Evolutionary conservation across 2,113 vertebrate species (phyloP).

Genomic region (Empidonax alnorum): DNA sequence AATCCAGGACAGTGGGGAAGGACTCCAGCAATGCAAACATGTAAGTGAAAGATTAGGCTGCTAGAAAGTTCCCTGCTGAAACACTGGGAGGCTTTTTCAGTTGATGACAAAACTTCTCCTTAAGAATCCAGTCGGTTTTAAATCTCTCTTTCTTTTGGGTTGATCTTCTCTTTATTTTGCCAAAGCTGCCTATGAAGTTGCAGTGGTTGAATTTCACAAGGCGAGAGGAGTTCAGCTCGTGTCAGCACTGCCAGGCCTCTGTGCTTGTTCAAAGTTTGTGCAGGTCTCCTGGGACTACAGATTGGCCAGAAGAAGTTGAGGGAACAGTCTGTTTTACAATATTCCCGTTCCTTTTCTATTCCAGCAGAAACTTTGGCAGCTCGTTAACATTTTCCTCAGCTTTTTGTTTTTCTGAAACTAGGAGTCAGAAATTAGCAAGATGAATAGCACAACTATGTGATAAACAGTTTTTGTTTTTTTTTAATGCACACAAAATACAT

Average conservation of each 20-base stretch:
- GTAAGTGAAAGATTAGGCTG: neutral
- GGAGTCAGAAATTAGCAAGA: neutral
- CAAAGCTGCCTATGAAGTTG: neutral
- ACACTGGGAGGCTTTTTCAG: neutral
- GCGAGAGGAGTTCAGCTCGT: neutral
- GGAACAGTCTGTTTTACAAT: neutral
- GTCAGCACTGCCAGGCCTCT: conserved; percentile 26
- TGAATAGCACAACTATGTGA: neutral
- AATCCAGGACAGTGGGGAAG: neutral
- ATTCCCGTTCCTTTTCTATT: neutral
- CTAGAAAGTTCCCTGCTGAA: neutral
- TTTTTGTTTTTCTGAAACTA: neutral
- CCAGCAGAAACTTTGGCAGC: neutral
- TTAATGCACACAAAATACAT: neutral
- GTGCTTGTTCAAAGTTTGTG: conserved; percentile 11
- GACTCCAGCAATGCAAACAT: neutral
- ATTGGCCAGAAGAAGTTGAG: conserved; percentile 20
- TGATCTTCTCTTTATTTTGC: neutral
- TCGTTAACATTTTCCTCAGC: neutral
- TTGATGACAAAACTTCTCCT: conserved; percentile 8
- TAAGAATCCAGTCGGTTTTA: neutral
- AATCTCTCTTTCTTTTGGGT: neutral
- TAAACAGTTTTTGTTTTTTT: neutral
- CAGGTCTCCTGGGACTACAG: conserved; percentile 12
- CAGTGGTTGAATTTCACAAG: conserved; percentile 13